Base-by-base conservation (phyloP, 2,888 invertebrate species). In the Steinernema scapterisci region DNA sequence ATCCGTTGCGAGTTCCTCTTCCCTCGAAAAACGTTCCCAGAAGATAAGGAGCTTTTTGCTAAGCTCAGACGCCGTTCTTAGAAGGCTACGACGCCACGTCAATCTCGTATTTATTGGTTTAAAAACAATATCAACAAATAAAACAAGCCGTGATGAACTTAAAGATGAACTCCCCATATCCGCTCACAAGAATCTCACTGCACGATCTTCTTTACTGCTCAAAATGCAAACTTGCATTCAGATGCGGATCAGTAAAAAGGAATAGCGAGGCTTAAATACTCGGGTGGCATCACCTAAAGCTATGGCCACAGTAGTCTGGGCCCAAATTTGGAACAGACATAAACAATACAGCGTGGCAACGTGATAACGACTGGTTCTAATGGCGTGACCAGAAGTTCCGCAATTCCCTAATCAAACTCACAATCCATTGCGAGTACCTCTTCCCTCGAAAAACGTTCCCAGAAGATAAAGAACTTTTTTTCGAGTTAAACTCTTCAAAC, bases 1-100 rank as follows among this genome's bases (percentile, higher is more conserved):
- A 80, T 84, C 52, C 81, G 85, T 2, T 85, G 85, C 70, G 85
- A 85, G 54, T 85, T 85, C 79, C 77, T 80, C 63, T 84, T 82
- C 31, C 76, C 81, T 16, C 76, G 85, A 13, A 73, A 75, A 23
- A 77, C 81, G 9, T 85, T 84, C 74, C 79, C 82, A 2, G 73
- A 74, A n/a, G 85, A 85, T 56, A 75, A 78, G 63, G 83, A 85
- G 48, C 75, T 85, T 16, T 85, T 85, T 78, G 74, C 76, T 63
- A 71, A 56, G 63, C 72, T 80, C 27, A 48, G 63, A n/a, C 48
- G 25, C 44, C 56, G 38, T 23, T 44, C 43, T 11, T 70, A 71
- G 38, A 9, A n/a, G 70, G 19, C 31, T 5, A 38, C 3, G 5
- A 38, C 38, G 5, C 1, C 25, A 2, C 23, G 25, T 27, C 7